Base-by-base conservation (phyloP, 2,888 invertebrate genomes). In the Electrophaes corylata region DNA sequence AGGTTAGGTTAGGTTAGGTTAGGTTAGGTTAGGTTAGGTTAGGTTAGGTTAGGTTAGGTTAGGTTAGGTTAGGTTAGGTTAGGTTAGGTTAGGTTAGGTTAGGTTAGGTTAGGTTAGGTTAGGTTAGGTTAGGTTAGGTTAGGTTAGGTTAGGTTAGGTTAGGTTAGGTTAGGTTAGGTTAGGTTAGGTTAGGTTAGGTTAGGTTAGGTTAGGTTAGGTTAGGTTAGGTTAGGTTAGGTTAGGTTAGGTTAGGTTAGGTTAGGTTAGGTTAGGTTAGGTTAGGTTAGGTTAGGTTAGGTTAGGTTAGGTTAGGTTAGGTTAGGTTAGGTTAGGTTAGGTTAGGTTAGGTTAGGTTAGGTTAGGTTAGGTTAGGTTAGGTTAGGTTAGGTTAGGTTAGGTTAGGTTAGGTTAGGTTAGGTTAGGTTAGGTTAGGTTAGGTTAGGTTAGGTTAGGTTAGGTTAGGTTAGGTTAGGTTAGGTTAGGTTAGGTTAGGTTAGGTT, bases 341-440 rank as follows among this genome's bases (percentile, higher is more conserved):
- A 53, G 53, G 53, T 53, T 53, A 53, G 53, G 53, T 53, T 53
- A 54, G 54, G 54, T 54, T 54, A 54, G 53, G 53, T 53, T 53
- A 53, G 53, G 53, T 53, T 54, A 47, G 47, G 53, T 53, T 53
- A 53, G 53, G 53, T 53, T 53, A 53, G 54, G 54, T 54, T 54
- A 54, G 54, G 54, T 54, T 54, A 58, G 57, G 57, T 58, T 58
- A 57, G 57, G 58, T 58, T 58, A 58, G 59, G 59, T 59, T 59
- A 59, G 59, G 59, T 59, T 59, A 59, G 59, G 59, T 59, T 59
- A 59, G 59, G 59, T 54, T 53, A 54, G 59, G 57, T 51, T 57
- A 57, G 50, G 50, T 50, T 50, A 46, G 50, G 44, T 46, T 41
- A n/a, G n/a, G n/a, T n/a, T n/a, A n/a, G n/a, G n/a, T n/a, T n/a